phyloP scores from a whole-genome alignment of 35 echinoderm and acorn worm species.

The Diadema setosum region DNA sequence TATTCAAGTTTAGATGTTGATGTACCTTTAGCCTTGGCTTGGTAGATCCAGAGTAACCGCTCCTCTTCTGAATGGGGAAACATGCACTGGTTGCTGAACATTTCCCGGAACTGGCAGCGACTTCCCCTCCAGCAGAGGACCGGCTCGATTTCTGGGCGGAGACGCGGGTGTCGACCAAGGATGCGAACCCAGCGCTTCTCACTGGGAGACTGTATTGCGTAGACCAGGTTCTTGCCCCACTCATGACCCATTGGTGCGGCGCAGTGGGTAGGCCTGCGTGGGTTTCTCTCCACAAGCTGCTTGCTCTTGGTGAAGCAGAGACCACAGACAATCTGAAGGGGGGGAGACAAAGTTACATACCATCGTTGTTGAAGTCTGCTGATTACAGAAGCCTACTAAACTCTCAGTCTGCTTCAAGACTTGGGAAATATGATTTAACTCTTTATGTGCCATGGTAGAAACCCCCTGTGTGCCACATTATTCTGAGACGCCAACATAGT shows the following conservation, averaged over 20 bases:
- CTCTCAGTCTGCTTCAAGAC: too few species aligned
- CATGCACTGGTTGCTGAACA: slow-evolving; percentile 57
- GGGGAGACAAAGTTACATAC: too few species aligned
- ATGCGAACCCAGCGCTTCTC: slow-evolving; percentile 42
- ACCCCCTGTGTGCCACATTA: too few species aligned
- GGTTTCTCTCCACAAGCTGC: slow-evolving; percentile 19
- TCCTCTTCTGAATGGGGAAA: slow-evolving; percentile 71
- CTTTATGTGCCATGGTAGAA: too few species aligned
- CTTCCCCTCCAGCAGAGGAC: slow-evolving; percentile 13
- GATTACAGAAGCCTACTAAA: too few species aligned
- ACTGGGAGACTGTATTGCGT: not conserved
- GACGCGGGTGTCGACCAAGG: slow-evolving; percentile 29
- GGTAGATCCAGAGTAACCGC: slow-evolving; percentile 69
- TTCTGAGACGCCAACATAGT: too few species aligned
- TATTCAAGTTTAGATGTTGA: too few species aligned
- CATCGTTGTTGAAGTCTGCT: too few species aligned
- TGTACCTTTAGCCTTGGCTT: slow-evolving; percentile 61
- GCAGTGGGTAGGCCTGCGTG: slow-evolving; percentile 33
- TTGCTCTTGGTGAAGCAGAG: slow-evolving; percentile 28
- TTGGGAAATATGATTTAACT: too few species aligned
- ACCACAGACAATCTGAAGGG: slow-evolving; percentile 38
- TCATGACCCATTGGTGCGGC: not conserved
- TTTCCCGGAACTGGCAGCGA: slow-evolving; percentile 48
- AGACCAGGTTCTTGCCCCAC: slow-evolving; percentile 17
- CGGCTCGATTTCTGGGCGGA: slow-evolving; percentile 50